A percentile compares a stretch with the other conserved stretches of the same genome.
Evolutionary conservation across 2,888 invertebrate genomes (phyloP).

Genomic region (Aporophyla nigra): DNA sequence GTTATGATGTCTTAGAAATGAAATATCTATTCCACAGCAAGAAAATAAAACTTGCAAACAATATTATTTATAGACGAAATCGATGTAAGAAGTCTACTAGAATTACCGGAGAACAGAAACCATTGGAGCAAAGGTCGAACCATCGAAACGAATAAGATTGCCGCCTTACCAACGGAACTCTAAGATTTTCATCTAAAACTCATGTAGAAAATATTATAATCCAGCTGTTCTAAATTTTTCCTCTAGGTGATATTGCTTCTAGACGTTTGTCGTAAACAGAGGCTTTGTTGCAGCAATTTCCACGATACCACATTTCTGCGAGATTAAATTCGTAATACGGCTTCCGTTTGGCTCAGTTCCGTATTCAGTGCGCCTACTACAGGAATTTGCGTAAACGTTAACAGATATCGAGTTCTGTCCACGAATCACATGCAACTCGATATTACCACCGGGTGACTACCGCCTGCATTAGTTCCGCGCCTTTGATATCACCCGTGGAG

Average conservation of each 20-base stretch:
- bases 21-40: background rate
- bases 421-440: slow-evolving; percentile 36
- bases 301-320: slow-evolving; percentile 88
- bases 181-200: slow-evolving; percentile 63
- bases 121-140: slow-evolving; percentile 43
- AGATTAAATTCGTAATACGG: slow-evolving; percentile 90
- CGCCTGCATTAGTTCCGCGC: slow-evolving; percentile 1
- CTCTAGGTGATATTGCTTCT: slow-evolving; percentile 77
- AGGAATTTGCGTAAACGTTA: slow-evolving; percentile 71
- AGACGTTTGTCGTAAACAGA: slow-evolving; percentile 85
- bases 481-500: slow-evolving; percentile 11
- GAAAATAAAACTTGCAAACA: slow-evolving; percentile 25
- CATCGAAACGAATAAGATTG: slow-evolving; percentile 43
- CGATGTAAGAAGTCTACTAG: slow-evolving; percentile 28
- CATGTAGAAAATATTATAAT: slow-evolving; percentile 74
- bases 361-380: slow-evolving; percentile 84
- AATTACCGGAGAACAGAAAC: slow-evolving; percentile 44
- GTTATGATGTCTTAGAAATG: background rate
- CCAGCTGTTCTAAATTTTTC: slow-evolving; percentile 75
- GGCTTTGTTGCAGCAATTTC: slow-evolving; percentile 86
- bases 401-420: slow-evolving; percentile 60
- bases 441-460: slow-evolving; percentile 15
- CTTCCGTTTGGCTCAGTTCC: slow-evolving; percentile 83
- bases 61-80: slow-evolving; percentile 30
- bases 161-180: slow-evolving; percentile 45